Percentiles rank a stretch among this genome's conserved stretches.
phyloP scores from a whole-genome alignment of 2,888 invertebrate species.

The Apodemia zela region DNA sequence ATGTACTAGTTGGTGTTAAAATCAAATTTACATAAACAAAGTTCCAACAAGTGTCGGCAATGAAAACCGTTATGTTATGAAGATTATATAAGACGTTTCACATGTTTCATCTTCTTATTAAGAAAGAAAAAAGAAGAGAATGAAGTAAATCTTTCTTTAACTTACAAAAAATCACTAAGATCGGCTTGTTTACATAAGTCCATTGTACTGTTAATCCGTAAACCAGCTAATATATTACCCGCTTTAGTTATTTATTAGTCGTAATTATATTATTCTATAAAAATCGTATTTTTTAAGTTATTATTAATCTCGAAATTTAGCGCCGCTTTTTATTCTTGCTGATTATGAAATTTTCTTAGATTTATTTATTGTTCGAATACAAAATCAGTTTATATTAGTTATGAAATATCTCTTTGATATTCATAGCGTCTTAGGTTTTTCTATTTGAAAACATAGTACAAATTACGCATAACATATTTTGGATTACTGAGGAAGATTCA shows the following conservation, averaged over 20 bases:
- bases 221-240: neutral
- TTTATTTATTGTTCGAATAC: slow-evolving; percentile 12
- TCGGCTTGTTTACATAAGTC: slow-evolving; percentile 15
- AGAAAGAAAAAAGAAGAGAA: neutral
- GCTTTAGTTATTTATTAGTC: slow-evolving; percentile 33
- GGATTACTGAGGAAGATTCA: slow-evolving; percentile 28
- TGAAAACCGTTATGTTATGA: neutral
- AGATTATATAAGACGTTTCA: neutral
- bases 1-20: neutral
- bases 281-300: slow-evolving; percentile 32
- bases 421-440: slow-evolving; percentile 18
- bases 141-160: neutral
- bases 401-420: slow-evolving; percentile 12
- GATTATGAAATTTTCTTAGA: slow-evolving; percentile 16
- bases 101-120: no score
- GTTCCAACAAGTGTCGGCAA: neutral
- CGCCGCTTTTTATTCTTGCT: slow-evolving; percentile 40
- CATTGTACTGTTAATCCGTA: neutral
- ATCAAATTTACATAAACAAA: no score
- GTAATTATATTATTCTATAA: slow-evolving; percentile 30
- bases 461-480: slow-evolving; percentile 30
- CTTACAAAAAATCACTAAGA: neutral
- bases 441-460: slow-evolving; percentile 33
- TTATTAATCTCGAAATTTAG: slow-evolving; percentile 45
- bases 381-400: slow-evolving; percentile 15